These are phyloP conservation scores for Cherax destructor DNA, from an alignment of 1,140 invertebrate species.

Conservation along the genomic window DNA sequence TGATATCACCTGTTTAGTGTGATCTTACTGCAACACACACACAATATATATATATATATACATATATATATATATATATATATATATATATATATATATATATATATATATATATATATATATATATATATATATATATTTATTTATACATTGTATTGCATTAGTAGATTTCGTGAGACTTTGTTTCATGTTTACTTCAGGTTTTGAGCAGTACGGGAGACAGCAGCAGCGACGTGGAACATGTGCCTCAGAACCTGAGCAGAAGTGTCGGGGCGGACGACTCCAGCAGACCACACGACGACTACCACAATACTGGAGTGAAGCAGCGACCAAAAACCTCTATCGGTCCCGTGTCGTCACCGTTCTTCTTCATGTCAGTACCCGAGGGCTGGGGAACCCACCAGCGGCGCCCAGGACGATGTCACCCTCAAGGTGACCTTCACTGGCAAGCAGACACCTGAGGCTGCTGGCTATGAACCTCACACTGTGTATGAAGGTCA, in stretches of 20 bases:
- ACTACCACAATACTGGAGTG: background rate
- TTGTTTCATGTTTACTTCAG: too few species aligned
- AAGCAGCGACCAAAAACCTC: background rate
- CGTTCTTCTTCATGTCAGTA: constrained; percentile 71
- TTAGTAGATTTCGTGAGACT: too few species aligned
- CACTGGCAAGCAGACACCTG: constrained; percentile 41
- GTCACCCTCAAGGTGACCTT: constrained; percentile 55
- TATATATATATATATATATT: too few species aligned
- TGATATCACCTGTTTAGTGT: too few species aligned
- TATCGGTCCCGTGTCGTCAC: constrained; percentile 67
- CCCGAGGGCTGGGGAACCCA: constrained; percentile 57
- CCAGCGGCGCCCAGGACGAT: constrained; percentile 23
- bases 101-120: too few species aligned
- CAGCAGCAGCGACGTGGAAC: background rate
- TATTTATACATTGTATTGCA: too few species aligned
- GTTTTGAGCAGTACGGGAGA: too few species aligned
- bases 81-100: too few species aligned
- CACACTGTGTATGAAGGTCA: constrained; percentile 59
- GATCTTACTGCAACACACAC: too few species aligned
- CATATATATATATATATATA: too few species aligned
- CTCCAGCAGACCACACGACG: background rate
- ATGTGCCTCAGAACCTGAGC: background rate
- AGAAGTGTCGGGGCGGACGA: background rate
- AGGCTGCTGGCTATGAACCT: constrained; percentile 48
- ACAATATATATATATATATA: too few species aligned